Evolutionary conservation across 2,888 invertebrate genomes (phyloP).

Genomic region (Aphidius colemani): DNA sequence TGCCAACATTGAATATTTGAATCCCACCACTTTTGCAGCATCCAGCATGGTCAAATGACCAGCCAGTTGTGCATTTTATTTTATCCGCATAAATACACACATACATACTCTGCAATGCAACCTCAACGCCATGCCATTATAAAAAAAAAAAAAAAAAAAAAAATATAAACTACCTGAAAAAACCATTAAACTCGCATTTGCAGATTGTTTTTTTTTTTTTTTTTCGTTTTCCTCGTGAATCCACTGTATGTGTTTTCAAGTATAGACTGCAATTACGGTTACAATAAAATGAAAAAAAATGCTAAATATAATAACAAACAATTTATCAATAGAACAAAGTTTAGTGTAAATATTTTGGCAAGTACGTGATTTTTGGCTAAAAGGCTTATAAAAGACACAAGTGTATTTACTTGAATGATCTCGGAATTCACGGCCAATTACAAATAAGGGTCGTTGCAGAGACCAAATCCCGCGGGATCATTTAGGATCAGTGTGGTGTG

Average conservation of each 20-base stretch:
- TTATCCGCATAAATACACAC: no score
- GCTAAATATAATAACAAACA: no score
- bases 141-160: conserved; percentile 16
- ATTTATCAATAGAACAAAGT: no score
- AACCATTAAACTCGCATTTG: conserved; percentile 56
- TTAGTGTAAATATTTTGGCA: no score
- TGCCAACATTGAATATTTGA: conserved; percentile 61
- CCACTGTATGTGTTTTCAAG: conserved; percentile 17
- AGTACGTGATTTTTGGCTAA: no score
- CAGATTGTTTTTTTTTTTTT: conserved; percentile 20
- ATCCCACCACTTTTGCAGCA: conserved; percentile 45
- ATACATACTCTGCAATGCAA: no score
- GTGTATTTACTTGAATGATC: no score
- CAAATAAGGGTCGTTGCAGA: conserved; percentile 38
- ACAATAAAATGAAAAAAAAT: no score
- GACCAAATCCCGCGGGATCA: conserved; percentile 40
- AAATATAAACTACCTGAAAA: conserved; percentile 43
- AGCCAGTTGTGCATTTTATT: background rate
- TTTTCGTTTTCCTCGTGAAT: background rate
- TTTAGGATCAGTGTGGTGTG: conserved; percentile 36
- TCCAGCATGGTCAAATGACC: conserved; percentile 36
- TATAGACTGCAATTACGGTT: conserved; percentile 22
- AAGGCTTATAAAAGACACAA: no score
- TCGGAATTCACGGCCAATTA: conserved; percentile 41
- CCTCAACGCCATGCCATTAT: no score